Evolutionary conservation across 1,140 invertebrate species (phyloP).

Genomic region (Choristoneura fumiferana): DNA sequence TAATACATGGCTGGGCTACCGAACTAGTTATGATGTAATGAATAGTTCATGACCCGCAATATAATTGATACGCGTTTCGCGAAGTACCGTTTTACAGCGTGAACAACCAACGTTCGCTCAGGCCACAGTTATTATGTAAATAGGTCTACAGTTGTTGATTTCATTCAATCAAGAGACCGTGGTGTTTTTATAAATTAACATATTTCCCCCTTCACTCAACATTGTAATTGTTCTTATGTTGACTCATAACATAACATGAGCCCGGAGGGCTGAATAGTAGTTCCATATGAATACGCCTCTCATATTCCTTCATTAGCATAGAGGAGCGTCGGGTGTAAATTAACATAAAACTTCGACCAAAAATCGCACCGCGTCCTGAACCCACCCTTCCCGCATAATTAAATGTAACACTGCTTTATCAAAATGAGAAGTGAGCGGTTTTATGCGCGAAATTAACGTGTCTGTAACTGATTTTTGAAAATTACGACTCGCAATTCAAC

Average conservation of each 20-base stretch:
- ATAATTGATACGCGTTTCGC: too few species aligned
- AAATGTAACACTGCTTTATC: slow-evolving; percentile 52
- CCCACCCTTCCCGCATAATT: slow-evolving; percentile 53
- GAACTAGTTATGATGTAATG: too few species aligned
- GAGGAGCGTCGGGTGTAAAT: slow-evolving; percentile 41
- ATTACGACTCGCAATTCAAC: slow-evolving; percentile 1
- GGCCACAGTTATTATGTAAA: too few species aligned
- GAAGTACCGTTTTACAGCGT: too few species aligned
- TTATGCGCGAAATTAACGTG: slow-evolving; percentile 39
- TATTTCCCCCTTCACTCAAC: background rate
- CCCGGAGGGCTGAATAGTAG: slow-evolving; percentile 16
- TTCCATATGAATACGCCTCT: slow-evolving; percentile 37
- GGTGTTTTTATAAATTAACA: slow-evolving; percentile 1
- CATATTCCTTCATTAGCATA: slow-evolving; percentile 55
- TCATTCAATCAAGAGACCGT: background rate
- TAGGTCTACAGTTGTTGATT: background rate
- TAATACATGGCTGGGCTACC: too few species aligned
- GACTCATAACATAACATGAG: background rate
- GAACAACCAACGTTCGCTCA: too few species aligned
- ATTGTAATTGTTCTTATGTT: background rate
- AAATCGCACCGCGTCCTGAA: slow-evolving; percentile 49
- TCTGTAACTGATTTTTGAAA: slow-evolving; percentile 23
- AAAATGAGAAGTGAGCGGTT: slow-evolving; percentile 58
- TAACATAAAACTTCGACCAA: slow-evolving; percentile 63
- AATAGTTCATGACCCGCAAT: too few species aligned